phyloP scores from a whole-genome alignment of 2,888 invertebrate genomes.

The Lycocerus yunnanus region DNA sequence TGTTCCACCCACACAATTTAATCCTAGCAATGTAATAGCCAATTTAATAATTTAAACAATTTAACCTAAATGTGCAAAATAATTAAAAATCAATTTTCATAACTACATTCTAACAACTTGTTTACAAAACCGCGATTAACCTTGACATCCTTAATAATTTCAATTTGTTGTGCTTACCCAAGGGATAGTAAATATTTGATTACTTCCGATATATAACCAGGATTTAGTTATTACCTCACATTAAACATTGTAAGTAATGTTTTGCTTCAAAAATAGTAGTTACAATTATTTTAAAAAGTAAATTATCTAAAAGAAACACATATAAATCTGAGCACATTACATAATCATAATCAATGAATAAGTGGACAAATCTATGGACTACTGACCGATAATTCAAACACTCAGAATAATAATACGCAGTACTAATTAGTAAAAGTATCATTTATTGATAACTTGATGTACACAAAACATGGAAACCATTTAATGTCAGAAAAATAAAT shows the following conservation, averaged over 20 bases:
- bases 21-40: background rate
- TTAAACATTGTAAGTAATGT: background rate
- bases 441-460: too few relatives aligned
- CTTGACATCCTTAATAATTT: conserved; percentile 22
- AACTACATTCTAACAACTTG: conserved; percentile 6
- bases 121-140: conserved; percentile 11
- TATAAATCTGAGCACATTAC: too few relatives aligned
- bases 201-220: conserved; percentile 5
- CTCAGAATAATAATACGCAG: too few relatives aligned
- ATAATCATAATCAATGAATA: too few relatives aligned
- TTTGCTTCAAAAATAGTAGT: background rate
- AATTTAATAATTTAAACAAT: background rate
- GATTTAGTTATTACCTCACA: conserved; percentile 8
- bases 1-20: background rate
- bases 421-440: too few relatives aligned
- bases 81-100: conserved; percentile 15
- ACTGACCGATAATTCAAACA: too few relatives aligned
- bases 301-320: too few relatives aligned
- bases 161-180: conserved; percentile 21
- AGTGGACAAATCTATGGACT: too few relatives aligned
- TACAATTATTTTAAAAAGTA: background rate
- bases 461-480: too few relatives aligned
- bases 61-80: background rate
- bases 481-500: too few relatives aligned
- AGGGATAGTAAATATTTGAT: conserved; percentile 22